Percentiles rank a stretch among this genome's conserved stretches.
These are phyloP conservation scores for Forbesichthys papilliferus DNA, from an alignment of 2,113 vertebrate species.

Conservation along the genomic window DNA sequence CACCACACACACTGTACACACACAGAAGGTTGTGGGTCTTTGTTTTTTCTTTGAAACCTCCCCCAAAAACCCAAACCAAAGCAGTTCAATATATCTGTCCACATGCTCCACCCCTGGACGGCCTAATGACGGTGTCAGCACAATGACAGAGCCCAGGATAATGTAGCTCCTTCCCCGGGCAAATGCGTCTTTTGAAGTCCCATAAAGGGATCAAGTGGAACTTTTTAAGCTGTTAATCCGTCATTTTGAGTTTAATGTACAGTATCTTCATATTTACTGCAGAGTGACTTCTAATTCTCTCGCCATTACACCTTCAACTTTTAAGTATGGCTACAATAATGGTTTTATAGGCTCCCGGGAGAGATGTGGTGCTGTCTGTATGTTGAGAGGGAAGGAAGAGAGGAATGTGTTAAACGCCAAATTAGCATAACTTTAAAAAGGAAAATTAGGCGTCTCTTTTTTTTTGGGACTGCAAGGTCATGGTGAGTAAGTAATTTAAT, in stretches of 20 bases:
- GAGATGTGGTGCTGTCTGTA: conserved; percentile 23
- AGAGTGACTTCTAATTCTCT: conserved; percentile 62
- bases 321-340: conserved; percentile 28
- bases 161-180: conserved; percentile 20
- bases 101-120: conserved; percentile 23
- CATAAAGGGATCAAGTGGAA: conserved; percentile 59
- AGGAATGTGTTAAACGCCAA: conserved; percentile 44
- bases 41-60: too few relatives aligned
- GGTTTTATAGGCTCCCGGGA: conserved; percentile 38
- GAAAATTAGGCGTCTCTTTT: conserved; percentile 35
- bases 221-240: conserved; percentile 64
- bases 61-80: neutral
- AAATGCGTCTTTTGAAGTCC: conserved; percentile 71
- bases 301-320: conserved; percentile 52
- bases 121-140: conserved; percentile 32
- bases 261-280: conserved; percentile 66
- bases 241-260: conserved; percentile 53
- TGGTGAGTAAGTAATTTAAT: conserved; percentile 65
- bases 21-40: neutral
- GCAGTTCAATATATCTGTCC: neutral
- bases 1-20: neutral
- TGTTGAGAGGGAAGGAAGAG: conserved; percentile 9
- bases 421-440: conserved; percentile 64
- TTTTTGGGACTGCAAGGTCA: conserved; percentile 52
- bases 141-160: conserved; percentile 43